These are phyloP conservation scores for Spermophilus dauricus DNA, from an alignment of 2,113 vertebrate species.

Conservation along the genomic window DNA sequence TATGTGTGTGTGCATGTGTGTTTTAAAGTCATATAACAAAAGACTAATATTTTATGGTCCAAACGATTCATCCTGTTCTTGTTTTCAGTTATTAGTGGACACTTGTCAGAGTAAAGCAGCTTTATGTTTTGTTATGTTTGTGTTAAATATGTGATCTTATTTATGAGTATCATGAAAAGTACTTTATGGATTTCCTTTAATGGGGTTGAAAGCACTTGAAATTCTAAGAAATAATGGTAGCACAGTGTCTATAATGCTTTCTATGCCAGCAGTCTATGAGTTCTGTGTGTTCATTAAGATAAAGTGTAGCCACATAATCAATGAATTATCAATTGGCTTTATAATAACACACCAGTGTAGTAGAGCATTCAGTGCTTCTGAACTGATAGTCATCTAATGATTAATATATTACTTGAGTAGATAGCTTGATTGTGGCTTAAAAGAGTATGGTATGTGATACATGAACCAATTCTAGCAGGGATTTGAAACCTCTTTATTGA, in stretches of 20 bases:
- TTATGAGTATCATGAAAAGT: conserved; percentile 4
- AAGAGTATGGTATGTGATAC: conserved; percentile 43
- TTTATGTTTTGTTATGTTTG: conserved; percentile 29
- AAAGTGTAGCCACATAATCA: background rate
- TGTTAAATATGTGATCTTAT: conserved; percentile 53
- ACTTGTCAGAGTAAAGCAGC: background rate
- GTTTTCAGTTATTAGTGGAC: conserved; percentile 47
- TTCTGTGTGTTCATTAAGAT: conserved; percentile 41
- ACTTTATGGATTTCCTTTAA: conserved; percentile 57
- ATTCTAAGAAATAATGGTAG: conserved; percentile 38
- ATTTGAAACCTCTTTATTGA: conserved; percentile 2
- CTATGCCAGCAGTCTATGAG: background rate
- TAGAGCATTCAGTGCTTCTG: background rate
- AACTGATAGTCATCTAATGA: background rate
- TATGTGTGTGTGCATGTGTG: background rate
- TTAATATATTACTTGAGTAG: background rate
- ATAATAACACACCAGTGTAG: background rate
- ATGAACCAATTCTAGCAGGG: conserved; percentile 12
- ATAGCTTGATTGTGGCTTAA: conserved; percentile 25
- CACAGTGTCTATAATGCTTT: background rate
- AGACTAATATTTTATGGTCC: background rate
- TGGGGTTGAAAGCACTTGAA: conserved; percentile 47
- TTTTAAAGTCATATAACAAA: background rate
- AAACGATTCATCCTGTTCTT: conserved; percentile 31
- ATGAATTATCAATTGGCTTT: conserved; percentile 17